Base-by-base conservation (phyloP, 2,888 invertebrate species). In the Hyppa rectilinea region DNA sequence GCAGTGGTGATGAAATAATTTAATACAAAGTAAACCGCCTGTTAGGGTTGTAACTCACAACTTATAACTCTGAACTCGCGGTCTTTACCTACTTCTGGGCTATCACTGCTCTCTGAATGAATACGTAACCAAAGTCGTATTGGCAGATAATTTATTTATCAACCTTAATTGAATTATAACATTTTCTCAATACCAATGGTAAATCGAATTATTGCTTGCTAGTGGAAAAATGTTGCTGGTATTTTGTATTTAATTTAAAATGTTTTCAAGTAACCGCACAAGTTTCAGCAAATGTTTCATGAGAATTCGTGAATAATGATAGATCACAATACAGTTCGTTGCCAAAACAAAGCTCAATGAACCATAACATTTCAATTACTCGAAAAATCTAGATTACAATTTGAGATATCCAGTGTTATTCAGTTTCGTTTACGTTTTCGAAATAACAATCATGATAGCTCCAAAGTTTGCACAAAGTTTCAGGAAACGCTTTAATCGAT, bases 291-390 rank as follows among this genome's bases (percentile, higher is more conserved):
- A 47, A 40, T 63, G 20, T 47, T 45, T 36, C 52, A 31, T 26
- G 20, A 5, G 6, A 17, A n/a, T 67, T 53, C 36, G 29, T 45
- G 45, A 45, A 68, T 52, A 17, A 26, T 29, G 14, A 45, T 3
- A 47, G 0, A 17, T 53, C 36, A 43, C 17, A 40, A 26, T n/a
- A 23, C 43, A 31, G 26, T 49, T 29, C 50, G 68, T 68, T 73
- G 52, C 56, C 45, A 47, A 61, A 71, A 67, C 40, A 36, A 40
- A 31, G 47, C 43, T 50, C 38, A 47, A 26, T 74, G 67, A 74
- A 56, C 76, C 74, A 55, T 75, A 68, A 62, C 2, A n/a, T 45
- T 59, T 45, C 43, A 47, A 59, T 59, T n/a, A 52, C 38, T 45
- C 31, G 38, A 61, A 53, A 64, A 52, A 40, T 58, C 20, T 67